Percentiles rank a stretch among this genome's conserved stretches.
phyloP scores from a whole-genome alignment of 2,888 invertebrate genomes.

The Odontocolon sp. region DNA sequence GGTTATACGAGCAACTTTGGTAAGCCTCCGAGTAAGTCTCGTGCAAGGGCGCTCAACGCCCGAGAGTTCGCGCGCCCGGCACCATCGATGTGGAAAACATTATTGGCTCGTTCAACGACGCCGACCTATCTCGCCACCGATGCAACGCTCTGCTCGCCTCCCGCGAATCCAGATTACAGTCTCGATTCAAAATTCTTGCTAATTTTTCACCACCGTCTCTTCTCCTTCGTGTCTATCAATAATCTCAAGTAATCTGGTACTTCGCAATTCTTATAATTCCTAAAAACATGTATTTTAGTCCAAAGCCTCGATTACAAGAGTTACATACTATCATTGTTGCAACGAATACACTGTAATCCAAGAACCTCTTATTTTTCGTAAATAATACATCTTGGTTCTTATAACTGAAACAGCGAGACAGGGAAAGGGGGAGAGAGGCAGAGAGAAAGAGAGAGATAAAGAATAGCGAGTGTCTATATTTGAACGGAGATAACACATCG shows the following conservation, averaged over 20 bases:
- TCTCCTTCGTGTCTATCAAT: slow-evolving; percentile 15
- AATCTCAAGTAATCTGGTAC: no score
- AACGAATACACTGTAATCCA: no score
- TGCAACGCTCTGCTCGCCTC: slow-evolving; percentile 31
- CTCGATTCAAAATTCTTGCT: slow-evolving; percentile 38
- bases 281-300: no score
- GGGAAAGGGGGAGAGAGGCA: no score
- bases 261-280: no score
- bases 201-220: neutral
- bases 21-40: slow-evolving; percentile 63
- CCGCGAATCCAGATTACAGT: neutral
- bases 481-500: slow-evolving; percentile 11
- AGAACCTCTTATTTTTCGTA: no score
- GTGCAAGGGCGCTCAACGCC: slow-evolving; percentile 61
- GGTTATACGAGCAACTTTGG: slow-evolving; percentile 57
- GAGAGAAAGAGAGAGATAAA: no score
- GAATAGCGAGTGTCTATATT: neutral
- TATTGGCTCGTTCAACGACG: slow-evolving; percentile 45
- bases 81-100: slow-evolving; percentile 55
- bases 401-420: no score
- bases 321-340: no score
- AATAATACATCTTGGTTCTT: no score
- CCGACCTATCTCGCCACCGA: slow-evolving; percentile 34
- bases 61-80: slow-evolving; percentile 22
- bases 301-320: no score